Base-by-base conservation (phyloP, 2,888 invertebrate species). In the Caenorhabditis panamensis region DNA sequence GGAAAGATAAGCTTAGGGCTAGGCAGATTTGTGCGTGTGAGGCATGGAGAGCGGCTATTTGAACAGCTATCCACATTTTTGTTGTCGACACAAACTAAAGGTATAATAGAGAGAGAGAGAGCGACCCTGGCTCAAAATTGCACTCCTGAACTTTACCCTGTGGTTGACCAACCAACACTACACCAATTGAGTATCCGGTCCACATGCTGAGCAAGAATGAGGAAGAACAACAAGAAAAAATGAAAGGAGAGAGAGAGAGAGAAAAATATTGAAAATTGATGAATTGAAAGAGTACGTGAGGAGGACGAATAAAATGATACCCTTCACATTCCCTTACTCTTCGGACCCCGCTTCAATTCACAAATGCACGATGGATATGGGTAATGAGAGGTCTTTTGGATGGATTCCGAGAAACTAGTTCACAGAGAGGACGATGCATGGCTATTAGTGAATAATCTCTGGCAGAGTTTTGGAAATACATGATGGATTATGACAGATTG, bases 401-500 rank as follows among this genome's bases (percentile, higher is more conserved):
- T 44, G 47, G 44, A 44, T 62, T 63, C 54, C 16, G 31, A 13
- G 63, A 63, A 72, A 49, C 31, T 36, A 56, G 61, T 61, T 54
- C 36, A 58, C 22, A 4, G 44, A 41, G 6, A 69, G 61, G 54
- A 9, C 59, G 37, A 22, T 31, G 31, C 31, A 31, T 31, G 20
- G 22, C 31, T 20, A 44, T 62, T 31, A 47, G 62, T 31, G 53
- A 53, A 62, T 44, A 62, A 53, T 44, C 51, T 54, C 51, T 26
- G 18, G 41, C 44, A 22, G 20, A 56, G 28, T 47, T 47, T 47
- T 4, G 47, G 5, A 58, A 22, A 37, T 20, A n/a, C 8, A 66
- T 73, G 73, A 73, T 66, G 73, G 73, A 73, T 73, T 59, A 73
- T 73, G 73, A 64, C 73, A 18, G 20, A 59, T 22, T 58, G 73